Percentiles rank a stretch among this genome's conserved stretches.
These are phyloP conservation scores for Periparus ater DNA, from an alignment of 2,797 vertebrate species.

Conservation along the genomic window DNA sequence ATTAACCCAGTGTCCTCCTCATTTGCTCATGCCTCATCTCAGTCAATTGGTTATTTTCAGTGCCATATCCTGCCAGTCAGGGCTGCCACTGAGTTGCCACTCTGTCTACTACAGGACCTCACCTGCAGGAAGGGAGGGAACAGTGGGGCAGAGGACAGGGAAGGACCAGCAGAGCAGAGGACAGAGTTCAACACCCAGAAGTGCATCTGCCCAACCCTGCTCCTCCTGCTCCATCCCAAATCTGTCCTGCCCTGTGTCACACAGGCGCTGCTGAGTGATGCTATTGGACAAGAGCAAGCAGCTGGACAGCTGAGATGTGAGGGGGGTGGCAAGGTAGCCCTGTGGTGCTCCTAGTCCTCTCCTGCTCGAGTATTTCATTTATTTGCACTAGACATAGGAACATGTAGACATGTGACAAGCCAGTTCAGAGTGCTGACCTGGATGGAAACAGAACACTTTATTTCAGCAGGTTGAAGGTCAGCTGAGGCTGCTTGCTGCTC, in stretches of 20 bases:
- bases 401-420: not conserved
- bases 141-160: not conserved
- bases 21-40: not conserved
- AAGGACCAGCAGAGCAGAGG: not conserved
- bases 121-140: not conserved
- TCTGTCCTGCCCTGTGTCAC: fast-evolving
- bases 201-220: not conserved
- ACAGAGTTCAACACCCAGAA: not conserved
- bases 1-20: not conserved
- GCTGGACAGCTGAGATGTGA: not conserved
- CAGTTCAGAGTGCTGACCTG: not conserved
- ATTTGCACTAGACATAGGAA: not conserved
- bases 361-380: not conserved
- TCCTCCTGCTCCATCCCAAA: not conserved
- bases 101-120: not conserved
- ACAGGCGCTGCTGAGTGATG: not conserved
- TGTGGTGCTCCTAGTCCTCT: not conserved
- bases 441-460: not conserved
- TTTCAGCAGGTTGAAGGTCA: not conserved
- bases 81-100: not conserved
- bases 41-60: not conserved
- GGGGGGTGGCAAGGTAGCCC: fast-evolving
- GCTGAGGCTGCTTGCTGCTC: not conserved
- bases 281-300: not conserved
- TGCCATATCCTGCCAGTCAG: not conserved